A percentile compares a stretch with the other conserved stretches of the same genome.
These are phyloP conservation scores for Chrysolina haemoptera DNA, from an alignment of 2,888 invertebrate species.

Conservation along the genomic window DNA sequence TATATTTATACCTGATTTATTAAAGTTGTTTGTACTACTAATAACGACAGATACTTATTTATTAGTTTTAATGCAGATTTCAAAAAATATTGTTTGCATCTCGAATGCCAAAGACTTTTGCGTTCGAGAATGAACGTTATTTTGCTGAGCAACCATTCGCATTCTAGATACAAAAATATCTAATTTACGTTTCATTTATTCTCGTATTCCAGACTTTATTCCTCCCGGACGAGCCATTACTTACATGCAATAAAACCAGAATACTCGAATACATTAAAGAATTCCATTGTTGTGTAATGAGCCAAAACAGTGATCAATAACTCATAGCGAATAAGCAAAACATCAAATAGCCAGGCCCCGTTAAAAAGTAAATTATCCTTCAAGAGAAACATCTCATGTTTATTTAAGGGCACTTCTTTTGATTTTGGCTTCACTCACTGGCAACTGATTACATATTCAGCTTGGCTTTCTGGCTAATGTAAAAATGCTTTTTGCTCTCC, in stretches of 20 bases:
- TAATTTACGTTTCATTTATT: not conserved
- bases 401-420: constrained; percentile 63
- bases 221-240: constrained; percentile 21
- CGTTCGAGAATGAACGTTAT: too few relatives aligned
- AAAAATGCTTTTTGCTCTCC: constrained; percentile 64
- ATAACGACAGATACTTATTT: too few relatives aligned
- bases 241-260: constrained; percentile 28
- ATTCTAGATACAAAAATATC: too few relatives aligned
- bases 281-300: constrained; percentile 42
- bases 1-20: too few relatives aligned
- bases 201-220: not conserved
- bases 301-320: constrained; percentile 42
- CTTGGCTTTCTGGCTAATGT: constrained; percentile 63
- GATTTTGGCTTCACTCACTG: constrained; percentile 61
- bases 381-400: constrained; percentile 59
- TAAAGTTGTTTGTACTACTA: too few relatives aligned
- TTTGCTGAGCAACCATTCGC: too few relatives aligned
- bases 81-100: too few relatives aligned
- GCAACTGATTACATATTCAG: constrained; percentile 64
- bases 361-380: constrained; percentile 51
- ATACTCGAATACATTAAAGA: constrained; percentile 29
- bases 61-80: too few relatives aligned
- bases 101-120: too few relatives aligned
- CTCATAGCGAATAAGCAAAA: constrained; percentile 45
- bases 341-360: constrained; percentile 35